These are phyloP conservation scores for Emberiza fucata DNA, from an alignment of 2,113 vertebrate species.

Conservation along the genomic window DNA sequence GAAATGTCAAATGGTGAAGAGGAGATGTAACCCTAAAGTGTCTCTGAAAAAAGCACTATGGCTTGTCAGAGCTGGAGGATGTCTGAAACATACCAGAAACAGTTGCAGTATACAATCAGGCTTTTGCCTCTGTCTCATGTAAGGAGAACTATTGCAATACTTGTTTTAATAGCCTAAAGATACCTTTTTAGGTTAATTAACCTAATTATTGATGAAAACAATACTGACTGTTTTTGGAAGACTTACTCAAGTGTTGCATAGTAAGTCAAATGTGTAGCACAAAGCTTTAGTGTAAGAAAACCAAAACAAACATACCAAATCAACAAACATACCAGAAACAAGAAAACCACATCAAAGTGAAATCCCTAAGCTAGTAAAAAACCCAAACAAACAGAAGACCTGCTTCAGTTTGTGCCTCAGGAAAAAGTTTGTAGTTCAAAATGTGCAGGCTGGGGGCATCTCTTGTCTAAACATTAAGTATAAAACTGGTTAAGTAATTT, in stretches of 20 bases:
- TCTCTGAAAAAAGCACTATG: accelerated
- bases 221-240: not conserved
- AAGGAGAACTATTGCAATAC: not conserved
- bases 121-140: not conserved
- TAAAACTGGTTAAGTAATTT: not conserved
- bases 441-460: not conserved
- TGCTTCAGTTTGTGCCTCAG: not conserved
- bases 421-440: not conserved
- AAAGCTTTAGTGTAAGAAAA: not conserved
- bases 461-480: not conserved
- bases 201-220: not conserved
- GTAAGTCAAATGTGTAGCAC: not conserved
- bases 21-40: not conserved
- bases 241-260: not conserved
- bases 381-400: not conserved
- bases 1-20: not conserved
- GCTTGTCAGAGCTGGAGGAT: not conserved
- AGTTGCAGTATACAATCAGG: not conserved
- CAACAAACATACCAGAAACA: not conserved
- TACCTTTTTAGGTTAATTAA: not conserved
- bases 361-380: not conserved
- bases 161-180: not conserved
- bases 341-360: not conserved
- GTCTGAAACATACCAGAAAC: not conserved
- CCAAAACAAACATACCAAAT: not conserved